A percentile compares a stretch with the other conserved stretches of the same genome.
phyloP scores from a whole-genome alignment of 2,113 vertebrate genomes.

The Pelvicachromis taeniatus region DNA sequence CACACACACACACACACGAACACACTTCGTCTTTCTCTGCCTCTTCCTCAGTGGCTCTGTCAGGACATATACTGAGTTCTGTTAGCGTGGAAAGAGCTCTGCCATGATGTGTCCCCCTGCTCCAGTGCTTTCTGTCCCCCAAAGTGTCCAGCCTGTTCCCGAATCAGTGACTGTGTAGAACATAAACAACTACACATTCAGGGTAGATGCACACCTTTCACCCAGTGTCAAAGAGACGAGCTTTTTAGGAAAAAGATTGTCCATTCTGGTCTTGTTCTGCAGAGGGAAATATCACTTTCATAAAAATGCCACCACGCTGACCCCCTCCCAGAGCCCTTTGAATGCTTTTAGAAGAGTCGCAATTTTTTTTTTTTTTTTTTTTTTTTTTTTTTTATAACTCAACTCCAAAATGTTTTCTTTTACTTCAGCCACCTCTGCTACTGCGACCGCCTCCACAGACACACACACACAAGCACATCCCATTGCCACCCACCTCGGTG shows the following conservation, averaged over 20 bases:
- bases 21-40: background rate
- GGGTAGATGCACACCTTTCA: background rate
- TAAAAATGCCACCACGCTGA: constrained; percentile 22
- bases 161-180: constrained; percentile 10
- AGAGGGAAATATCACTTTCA: constrained; percentile 16
- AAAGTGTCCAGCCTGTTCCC: background rate
- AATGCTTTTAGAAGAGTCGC: constrained; percentile 39
- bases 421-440: background rate
- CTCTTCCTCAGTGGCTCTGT: constrained; percentile 34
- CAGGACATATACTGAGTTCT: constrained; percentile 16
- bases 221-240: background rate
- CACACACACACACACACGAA: background rate
- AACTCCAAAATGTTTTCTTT: background rate
- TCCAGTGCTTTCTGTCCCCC: constrained; percentile 8
- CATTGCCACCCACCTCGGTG: background rate
- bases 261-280: background rate
- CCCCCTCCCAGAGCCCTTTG: background rate
- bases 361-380: background rate
- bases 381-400: background rate
- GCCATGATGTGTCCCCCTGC: background rate
- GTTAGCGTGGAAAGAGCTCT: background rate
- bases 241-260: constrained; percentile 17
- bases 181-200: background rate
- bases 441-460: background rate
- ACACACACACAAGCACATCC: background rate